Conservation (phyloP, 2,113 vertebrate genomes). For the Argyrosomus japonicus region DNA sequence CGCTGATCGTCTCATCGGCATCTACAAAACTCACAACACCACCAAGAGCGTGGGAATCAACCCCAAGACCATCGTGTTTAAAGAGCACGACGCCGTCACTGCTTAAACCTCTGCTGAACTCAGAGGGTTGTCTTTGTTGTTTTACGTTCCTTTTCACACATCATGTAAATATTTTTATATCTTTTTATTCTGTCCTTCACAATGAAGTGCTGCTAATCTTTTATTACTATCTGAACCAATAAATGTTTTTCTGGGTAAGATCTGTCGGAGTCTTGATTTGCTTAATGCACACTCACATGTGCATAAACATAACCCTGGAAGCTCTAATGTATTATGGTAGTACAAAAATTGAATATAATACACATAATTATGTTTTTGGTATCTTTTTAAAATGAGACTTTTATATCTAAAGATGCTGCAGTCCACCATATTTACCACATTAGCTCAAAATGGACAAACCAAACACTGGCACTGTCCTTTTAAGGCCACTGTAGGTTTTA, state of each 20-base stretch:
- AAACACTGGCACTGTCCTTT: too few relatives aligned
- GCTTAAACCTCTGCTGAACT: not conserved
- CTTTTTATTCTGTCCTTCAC: not conserved
- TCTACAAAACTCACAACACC: conserved; percentile 96
- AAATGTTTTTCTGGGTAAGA: conserved; percentile 36
- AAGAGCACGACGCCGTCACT: conserved; percentile 77
- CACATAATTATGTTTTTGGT: too few relatives aligned
- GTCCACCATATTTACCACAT: too few relatives aligned
- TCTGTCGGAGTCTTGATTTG: not conserved
- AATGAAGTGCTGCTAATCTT: conserved; percentile 67
- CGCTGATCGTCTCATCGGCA: conserved; percentile 94
- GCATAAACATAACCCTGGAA: too few relatives aligned
- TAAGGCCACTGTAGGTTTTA: too few relatives aligned
- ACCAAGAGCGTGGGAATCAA: conserved; percentile 94
- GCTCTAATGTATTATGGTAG: too few relatives aligned
- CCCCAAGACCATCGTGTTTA: conserved; percentile 90
- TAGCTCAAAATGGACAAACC: too few relatives aligned
- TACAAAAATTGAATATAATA: too few relatives aligned
- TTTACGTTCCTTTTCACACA: not conserved
- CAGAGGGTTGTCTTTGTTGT: rapidly evolving
- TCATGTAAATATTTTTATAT: conserved; percentile 58
- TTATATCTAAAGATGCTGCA: too few relatives aligned
- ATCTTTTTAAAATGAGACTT: too few relatives aligned
- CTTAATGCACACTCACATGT: too few relatives aligned
- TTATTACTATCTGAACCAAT: conserved; percentile 43